Base-by-base conservation (phyloP, 2,113 vertebrate genomes). In the Channa argus region DNA sequence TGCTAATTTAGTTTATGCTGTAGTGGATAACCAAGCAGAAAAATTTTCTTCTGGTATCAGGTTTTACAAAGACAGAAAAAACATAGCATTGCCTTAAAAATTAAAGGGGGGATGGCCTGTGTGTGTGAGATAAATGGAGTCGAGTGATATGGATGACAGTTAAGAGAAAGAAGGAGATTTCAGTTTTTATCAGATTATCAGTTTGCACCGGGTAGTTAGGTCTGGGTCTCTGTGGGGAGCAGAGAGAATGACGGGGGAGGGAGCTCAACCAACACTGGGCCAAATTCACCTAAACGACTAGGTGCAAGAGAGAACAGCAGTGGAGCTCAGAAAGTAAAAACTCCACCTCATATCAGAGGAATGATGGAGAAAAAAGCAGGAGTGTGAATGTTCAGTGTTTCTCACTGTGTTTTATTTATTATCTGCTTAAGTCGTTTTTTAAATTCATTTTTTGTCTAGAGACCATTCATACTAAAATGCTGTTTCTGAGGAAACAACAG, bases 301-400 rank as follows among this genome's bases (percentile, higher is more conserved):
- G 41, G 59, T 44, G 60, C 52, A 12, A 66, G 64, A 63, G 14
- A 62, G 54, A 47, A 66, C 62, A 43, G 47, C 41, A 44, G 75
- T 37, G 11, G 36, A 63, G n/a, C 11, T 8, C 24, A 8, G 37
- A 0, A 12, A 1, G 50, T 37, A n/a, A 76, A 56, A 0, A 0
- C 58, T 63, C 80, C 63, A 63, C 69, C 80, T 69, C 34, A 4
- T 13, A 15, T 37, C 54, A 54, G 39, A 51, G 56, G 50, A 63
- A 15, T 10, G 15, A 58, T 44, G 6, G 12, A 61, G 58, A 4
- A 24, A 3, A 4, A 39, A 5, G 0, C 15, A 38, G 36, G 24
- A 24, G 24, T 24, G 24, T 24, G 24, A 24, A 24, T 24, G 24
- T 24, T 24, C 24, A 24, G 24, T 38, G 45, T 58, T 41, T 61